These are phyloP conservation scores for Spheniscus mendiculus DNA, from an alignment of 2,113 vertebrate genomes.

Conservation along the genomic window DNA sequence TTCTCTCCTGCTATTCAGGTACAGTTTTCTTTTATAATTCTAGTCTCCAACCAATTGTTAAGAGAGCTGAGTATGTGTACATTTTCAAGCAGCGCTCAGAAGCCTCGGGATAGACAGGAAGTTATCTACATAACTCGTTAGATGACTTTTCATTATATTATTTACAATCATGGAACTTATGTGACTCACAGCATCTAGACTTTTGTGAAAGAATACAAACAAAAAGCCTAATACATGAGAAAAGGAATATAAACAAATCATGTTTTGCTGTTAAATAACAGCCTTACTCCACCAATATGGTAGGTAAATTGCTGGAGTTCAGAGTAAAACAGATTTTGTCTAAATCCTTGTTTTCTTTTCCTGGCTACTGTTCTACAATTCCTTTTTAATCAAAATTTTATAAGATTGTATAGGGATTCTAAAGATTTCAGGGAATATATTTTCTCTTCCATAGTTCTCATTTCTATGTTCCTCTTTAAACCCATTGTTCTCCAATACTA, in stretches of 20 bases:
- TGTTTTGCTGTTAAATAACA: not conserved
- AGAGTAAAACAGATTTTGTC: not conserved
- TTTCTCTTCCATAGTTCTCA: not conserved
- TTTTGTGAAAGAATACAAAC: not conserved
- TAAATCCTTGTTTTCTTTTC: not conserved
- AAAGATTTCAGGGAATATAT: not conserved
- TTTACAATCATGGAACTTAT: not conserved
- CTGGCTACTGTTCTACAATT: not conserved
- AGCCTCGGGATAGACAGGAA: not conserved
- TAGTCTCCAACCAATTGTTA: not conserved
- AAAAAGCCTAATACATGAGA: not conserved
- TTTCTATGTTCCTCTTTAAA: not conserved
- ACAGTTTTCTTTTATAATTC: not conserved
- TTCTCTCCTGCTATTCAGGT: not conserved
- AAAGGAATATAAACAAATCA: not conserved
- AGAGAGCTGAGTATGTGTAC: not conserved
- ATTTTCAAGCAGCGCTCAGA: not conserved
- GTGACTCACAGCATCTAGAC: not conserved
- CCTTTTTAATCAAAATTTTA: not conserved
- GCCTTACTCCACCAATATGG: not conserved
- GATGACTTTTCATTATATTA: not conserved
- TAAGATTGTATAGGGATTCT: not conserved
- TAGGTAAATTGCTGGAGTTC: not conserved
- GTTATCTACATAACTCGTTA: not conserved
- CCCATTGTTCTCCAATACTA: not conserved